Evolutionary conservation across 2,113 vertebrate species (phyloP).

Genomic region (Rhabdornis inornatus): DNA sequence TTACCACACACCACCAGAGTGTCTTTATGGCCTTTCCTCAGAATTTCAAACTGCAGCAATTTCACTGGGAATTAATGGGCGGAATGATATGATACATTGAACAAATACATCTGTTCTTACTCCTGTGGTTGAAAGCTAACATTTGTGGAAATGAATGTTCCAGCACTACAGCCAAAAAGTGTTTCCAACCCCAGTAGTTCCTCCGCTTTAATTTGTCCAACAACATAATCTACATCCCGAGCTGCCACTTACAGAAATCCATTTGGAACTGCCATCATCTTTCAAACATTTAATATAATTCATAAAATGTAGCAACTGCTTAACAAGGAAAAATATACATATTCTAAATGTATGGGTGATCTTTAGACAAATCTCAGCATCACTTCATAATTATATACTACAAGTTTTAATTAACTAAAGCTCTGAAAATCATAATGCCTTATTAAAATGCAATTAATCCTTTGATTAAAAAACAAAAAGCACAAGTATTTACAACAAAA

Average conservation of each 20-base stretch:
- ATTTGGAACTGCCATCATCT: slow-evolving; percentile 52
- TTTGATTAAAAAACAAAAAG: slow-evolving; percentile 99
- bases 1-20: not conserved
- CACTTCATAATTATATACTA: slow-evolving; percentile 87
- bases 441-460: slow-evolving; percentile 99
- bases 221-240: slow-evolving; percentile 31
- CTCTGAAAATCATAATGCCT: slow-evolving; percentile 94
- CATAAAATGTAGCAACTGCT: slow-evolving; percentile 49
- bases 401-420: slow-evolving; percentile 89
- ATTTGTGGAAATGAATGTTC: slow-evolving; percentile 36
- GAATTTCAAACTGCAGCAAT: slow-evolving; percentile 21
- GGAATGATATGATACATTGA: slow-evolving; percentile 61
- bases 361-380: slow-evolving; percentile 85
- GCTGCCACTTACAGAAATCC: slow-evolving; percentile 49
- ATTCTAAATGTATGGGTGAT: slow-evolving; percentile 82
- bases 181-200: slow-evolving; percentile 20
- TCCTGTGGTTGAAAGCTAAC: slow-evolving; percentile 4
- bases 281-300: slow-evolving; percentile 60
- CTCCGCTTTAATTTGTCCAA: slow-evolving; percentile 38
- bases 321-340: slow-evolving; percentile 78
- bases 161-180: slow-evolving; percentile 35
- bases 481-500: slow-evolving; percentile 99
- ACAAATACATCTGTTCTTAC: slow-evolving; percentile 54
- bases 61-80: slow-evolving; percentile 40
- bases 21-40: not conserved